Percentiles rank a stretch among this genome's conserved stretches.
These are phyloP conservation scores for Leuciscus idus DNA, from an alignment of 2,113 vertebrate species.

Conservation along the genomic window DNA sequence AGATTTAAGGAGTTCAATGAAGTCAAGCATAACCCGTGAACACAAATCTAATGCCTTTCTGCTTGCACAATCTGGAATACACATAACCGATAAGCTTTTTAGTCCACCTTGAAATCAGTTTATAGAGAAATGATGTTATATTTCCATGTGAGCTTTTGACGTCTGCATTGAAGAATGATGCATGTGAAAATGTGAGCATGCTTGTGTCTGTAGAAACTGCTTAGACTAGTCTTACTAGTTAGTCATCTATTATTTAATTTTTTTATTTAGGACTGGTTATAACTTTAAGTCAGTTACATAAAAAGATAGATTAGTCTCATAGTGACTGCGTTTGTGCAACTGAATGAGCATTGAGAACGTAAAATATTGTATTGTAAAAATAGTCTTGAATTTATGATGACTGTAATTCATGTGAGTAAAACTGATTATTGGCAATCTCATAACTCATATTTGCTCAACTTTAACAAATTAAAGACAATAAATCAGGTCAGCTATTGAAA, in stretches of 20 bases:
- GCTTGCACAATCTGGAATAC: slow-evolving; percentile 46
- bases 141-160: not conserved
- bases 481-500: not conserved
- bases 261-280: not conserved
- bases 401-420: not conserved
- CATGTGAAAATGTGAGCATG: not conserved
- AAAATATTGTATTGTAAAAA: too few relatives aligned
- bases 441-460: not conserved
- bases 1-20: slow-evolving; percentile 73
- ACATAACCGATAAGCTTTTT: not conserved
- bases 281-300: not conserved
- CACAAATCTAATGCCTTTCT: slow-evolving; percentile 41
- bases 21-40: slow-evolving; percentile 61
- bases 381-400: not conserved
- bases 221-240: not conserved
- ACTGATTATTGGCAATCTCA: not conserved
- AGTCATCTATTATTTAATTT: not conserved
- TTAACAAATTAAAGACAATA: not conserved
- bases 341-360: too few relatives aligned
- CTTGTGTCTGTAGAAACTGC: not conserved
- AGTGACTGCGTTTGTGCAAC: too few relatives aligned
- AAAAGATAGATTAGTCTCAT: not conserved
- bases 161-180: not conserved
- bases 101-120: slow-evolving; percentile 6
- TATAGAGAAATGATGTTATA: not conserved